These are phyloP conservation scores for Brachypteracias leptosomus DNA, from an alignment of 2,113 vertebrate species.

Conservation along the genomic window DNA sequence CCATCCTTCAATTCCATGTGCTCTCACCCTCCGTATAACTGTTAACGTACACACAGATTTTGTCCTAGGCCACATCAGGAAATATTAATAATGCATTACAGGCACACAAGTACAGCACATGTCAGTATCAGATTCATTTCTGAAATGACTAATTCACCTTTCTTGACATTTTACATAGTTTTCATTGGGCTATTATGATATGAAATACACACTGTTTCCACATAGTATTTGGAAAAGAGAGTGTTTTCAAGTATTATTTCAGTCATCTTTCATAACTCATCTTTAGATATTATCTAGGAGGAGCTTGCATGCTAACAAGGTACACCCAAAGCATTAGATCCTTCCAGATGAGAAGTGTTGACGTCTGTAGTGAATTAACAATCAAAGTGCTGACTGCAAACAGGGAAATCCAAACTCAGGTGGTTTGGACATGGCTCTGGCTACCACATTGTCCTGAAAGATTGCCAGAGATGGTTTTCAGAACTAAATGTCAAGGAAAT, in stretches of 20 bases:
- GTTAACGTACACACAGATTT: background rate
- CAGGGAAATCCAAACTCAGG: slow-evolving; percentile 8
- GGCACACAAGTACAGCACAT: background rate
- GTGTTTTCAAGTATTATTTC: background rate
- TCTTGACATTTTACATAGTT: background rate
- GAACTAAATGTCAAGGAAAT: slow-evolving; percentile 1
- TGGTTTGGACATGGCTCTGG: slow-evolving; percentile 8
- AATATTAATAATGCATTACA: background rate
- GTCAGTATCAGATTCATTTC: background rate
- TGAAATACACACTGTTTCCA: background rate
- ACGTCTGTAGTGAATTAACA: slow-evolving; percentile 27
- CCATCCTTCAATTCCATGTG: background rate
- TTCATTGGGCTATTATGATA: background rate
- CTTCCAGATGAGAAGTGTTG: background rate
- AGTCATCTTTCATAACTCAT: background rate
- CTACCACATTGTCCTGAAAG: background rate
- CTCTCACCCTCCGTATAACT: background rate
- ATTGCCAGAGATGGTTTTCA: background rate
- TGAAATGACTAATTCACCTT: background rate
- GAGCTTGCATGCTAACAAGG: background rate
- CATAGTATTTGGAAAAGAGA: background rate
- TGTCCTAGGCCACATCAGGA: background rate
- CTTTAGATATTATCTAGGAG: background rate
- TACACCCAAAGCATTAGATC: background rate
- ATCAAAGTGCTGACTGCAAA: background rate